Base-by-base conservation (phyloP, 2,888 invertebrate species). In the Phyto melanocephala region DNA sequence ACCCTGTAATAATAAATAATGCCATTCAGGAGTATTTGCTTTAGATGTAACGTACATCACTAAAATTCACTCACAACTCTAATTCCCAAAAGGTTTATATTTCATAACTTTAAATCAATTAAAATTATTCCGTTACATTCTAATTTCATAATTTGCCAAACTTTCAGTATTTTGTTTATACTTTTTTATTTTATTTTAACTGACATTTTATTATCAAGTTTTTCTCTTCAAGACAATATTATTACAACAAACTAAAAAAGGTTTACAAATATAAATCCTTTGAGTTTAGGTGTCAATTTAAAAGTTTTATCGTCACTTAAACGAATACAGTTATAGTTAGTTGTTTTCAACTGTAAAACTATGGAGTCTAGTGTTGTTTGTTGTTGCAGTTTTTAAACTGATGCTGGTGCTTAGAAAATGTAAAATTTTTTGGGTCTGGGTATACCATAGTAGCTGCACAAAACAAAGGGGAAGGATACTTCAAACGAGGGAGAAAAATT, bases 261-360 rank as follows among this genome's bases (percentile, higher is more conserved):
- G 8, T 45, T 17, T 8, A 11, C 22, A 22, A 50, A 50, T 22
- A 50, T 22, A 78, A 71, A 56, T 78, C 70, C 70, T 78, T 63
- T 24, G 77, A 70, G 77, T 70, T 63, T 70, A 70, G 62, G 70
- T 77, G 77, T 78, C 77, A 78, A 70, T 78, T 71, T 62, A 37
- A 78, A 78, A 78, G 63, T 78, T 78, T 78, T 70, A 63, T 78
- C 54, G 77, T 71, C 77, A 78, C 77, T 78, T 78, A 71, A 78
- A 45, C 70, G 63, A 63, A 63, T 17, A 7, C 42, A 68, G 68
- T 68, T 68, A 40, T 37, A 52, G 76, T 54, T 20, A 76, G 52
- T 52, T 42, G 5, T 52, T 15, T 37, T 37, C 35, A 67, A 11
- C 13, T 11, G 11, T n/a, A n/a, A 62, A 42, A 28, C n/a, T 50